Evolutionary conservation across 2,888 invertebrate species (phyloP).

Genomic region (Proisotoma minuta): DNA sequence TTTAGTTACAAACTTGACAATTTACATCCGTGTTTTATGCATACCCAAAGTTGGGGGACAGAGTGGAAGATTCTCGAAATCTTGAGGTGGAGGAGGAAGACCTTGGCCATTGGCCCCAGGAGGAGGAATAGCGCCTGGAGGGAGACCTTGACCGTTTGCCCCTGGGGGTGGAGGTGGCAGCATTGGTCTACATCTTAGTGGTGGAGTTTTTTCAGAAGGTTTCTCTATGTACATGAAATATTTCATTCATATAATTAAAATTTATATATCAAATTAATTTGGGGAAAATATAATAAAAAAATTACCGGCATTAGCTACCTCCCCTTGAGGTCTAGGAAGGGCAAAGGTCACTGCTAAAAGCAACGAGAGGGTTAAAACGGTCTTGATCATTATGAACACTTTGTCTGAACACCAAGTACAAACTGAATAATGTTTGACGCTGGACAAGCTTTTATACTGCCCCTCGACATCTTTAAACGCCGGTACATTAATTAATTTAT

Average conservation of each 20-base stretch:
- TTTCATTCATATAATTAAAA: too few relatives aligned
- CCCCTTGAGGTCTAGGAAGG: not conserved
- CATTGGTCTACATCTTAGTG: too few relatives aligned
- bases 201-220: too few relatives aligned
- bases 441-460: slow-evolving; percentile 4
- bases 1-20: not conserved
- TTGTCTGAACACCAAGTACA: not conserved
- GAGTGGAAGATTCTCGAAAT: not conserved
- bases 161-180: not conserved
- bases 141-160: not conserved
- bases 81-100: not conserved
- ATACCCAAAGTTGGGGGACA: not conserved
- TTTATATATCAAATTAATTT: too few relatives aligned
- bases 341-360: not conserved
- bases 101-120: not conserved
- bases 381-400: not conserved
- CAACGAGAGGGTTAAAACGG: not conserved
- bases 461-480: too few relatives aligned
- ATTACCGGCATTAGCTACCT: too few relatives aligned
- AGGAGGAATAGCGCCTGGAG: not conserved
- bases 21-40: not conserved
- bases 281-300: too few relatives aligned
- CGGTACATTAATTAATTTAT: too few relatives aligned
- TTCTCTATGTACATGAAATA: too few relatives aligned
- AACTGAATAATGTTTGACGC: not conserved